Conservation (phyloP, 2,888 invertebrate species). For the Patella caerulea region DNA sequence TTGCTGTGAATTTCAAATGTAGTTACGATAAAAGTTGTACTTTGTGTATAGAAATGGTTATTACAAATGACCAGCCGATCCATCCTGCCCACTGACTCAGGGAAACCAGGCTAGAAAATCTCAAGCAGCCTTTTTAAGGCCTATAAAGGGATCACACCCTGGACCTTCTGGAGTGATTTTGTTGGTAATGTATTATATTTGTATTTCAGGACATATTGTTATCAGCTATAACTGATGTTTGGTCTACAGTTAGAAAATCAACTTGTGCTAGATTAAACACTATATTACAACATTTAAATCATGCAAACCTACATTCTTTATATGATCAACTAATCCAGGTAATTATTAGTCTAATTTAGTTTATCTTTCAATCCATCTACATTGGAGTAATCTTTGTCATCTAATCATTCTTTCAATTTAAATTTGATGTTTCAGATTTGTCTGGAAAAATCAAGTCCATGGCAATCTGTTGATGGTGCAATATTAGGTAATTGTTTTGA, state of each 20-base stretch:
- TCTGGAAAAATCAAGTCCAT: conserved; percentile 46
- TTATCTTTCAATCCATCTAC: too few species aligned
- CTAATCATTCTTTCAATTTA: too few species aligned
- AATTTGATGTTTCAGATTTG: conserved; percentile 50
- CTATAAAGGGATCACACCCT: too few species aligned
- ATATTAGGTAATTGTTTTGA: conserved; percentile 57
- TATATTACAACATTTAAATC: conserved; percentile 46
- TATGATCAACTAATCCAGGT: conserved; percentile 61
- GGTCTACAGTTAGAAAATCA: conserved; percentile 67
- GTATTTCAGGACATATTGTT: conserved; percentile 54
- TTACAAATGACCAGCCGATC: too few species aligned
- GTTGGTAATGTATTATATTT: conserved; percentile 1
- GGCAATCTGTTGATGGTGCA: conserved; percentile 68
- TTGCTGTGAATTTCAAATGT: too few species aligned
- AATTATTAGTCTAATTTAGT: neutral
- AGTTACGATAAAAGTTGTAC: too few species aligned
- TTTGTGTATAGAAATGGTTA: neutral
- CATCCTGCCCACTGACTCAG: too few species aligned
- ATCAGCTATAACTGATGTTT: conserved; percentile 62
- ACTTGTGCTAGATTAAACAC: conserved; percentile 57
- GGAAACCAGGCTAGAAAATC: too few species aligned
- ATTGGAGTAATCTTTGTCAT: too few species aligned
- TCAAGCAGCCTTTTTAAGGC: too few species aligned
- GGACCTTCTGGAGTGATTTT: neutral
- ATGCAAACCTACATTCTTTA: conserved; percentile 50